Conservation (phyloP, 1,140 invertebrate genomes). For the Brachionus rubens region DNA sequence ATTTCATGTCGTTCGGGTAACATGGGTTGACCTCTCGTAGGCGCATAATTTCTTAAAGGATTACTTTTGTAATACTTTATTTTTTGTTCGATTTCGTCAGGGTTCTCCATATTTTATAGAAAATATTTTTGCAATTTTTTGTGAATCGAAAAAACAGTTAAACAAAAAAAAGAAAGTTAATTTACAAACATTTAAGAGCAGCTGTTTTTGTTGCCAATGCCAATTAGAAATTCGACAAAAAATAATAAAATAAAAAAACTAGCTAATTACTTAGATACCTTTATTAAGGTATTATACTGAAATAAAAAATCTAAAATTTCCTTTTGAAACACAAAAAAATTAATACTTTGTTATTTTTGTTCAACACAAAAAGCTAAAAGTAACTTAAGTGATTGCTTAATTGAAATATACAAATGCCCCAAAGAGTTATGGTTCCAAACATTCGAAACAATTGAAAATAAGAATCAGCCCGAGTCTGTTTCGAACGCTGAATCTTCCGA, state of each 20-base stretch:
- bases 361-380: slow-evolving; percentile 35
- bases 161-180: not conserved
- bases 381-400: slow-evolving; percentile 45
- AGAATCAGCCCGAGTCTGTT: not conserved
- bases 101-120: not conserved
- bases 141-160: not conserved
- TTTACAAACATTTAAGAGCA: slow-evolving; percentile 9
- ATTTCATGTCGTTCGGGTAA: not conserved
- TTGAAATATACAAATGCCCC: slow-evolving; percentile 39
- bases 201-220: slow-evolving; percentile 45
- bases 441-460: not conserved
- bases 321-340: not conserved
- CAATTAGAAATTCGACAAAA: not conserved
- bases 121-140: not conserved
- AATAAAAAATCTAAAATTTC: not conserved
- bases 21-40: slow-evolving; percentile 1
- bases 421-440: slow-evolving; percentile 38
- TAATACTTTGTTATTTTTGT: slow-evolving; percentile 1
- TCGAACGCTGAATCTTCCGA: not conserved
- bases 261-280: slow-evolving; percentile 42
- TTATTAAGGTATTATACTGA: slow-evolving; percentile 3
- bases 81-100: not conserved
- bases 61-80: slow-evolving; percentile 30
- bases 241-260: not conserved
- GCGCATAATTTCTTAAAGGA: slow-evolving; percentile 15